Conservation (phyloP, 1,140 invertebrate species). For the Drosophila setifemur region DNA sequence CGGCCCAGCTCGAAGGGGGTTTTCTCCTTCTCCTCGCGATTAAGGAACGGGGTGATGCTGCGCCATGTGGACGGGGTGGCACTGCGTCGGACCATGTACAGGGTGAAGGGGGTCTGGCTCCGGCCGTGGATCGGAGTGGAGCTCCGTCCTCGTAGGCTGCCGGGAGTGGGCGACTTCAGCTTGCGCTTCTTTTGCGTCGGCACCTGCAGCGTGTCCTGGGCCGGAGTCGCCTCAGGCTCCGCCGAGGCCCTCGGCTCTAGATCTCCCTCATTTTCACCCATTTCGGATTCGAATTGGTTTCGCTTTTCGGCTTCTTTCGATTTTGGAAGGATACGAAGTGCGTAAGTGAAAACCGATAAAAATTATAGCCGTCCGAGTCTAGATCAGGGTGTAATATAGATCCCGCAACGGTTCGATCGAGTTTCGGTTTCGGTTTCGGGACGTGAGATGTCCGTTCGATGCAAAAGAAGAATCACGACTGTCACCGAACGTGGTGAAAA, state of each 20-base stretch:
- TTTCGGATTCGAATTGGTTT: constrained; percentile 37
- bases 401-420: constrained; percentile 78
- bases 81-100: constrained; percentile 77
- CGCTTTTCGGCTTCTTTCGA: constrained; percentile 39
- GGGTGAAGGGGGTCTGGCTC: constrained; percentile 75
- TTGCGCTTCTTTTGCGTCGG: constrained; percentile 75
- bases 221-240: constrained; percentile 65
- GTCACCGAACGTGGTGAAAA: constrained; percentile 64
- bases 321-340: constrained; percentile 48
- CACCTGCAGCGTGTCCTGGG: constrained; percentile 71
- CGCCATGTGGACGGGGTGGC: constrained; percentile 80
- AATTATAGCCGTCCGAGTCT: constrained; percentile 66
- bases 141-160: constrained; percentile 76
- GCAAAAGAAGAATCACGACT: constrained; percentile 78
- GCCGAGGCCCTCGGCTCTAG: constrained; percentile 64
- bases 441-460: constrained; percentile 78
- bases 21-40: constrained; percentile 81
- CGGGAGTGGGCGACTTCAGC: constrained; percentile 79
- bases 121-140: constrained; percentile 78
- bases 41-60: constrained; percentile 80
- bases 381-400: constrained; percentile 33
- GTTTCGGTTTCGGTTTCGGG: constrained; percentile 68
- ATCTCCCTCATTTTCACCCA: constrained; percentile 79
- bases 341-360: constrained; percentile 59
- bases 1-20: constrained; percentile 80